Percentiles rank a stretch among this genome's conserved stretches.
phyloP scores from a whole-genome alignment of 2,113 vertebrate genomes.

The Lophius piscatorius region DNA sequence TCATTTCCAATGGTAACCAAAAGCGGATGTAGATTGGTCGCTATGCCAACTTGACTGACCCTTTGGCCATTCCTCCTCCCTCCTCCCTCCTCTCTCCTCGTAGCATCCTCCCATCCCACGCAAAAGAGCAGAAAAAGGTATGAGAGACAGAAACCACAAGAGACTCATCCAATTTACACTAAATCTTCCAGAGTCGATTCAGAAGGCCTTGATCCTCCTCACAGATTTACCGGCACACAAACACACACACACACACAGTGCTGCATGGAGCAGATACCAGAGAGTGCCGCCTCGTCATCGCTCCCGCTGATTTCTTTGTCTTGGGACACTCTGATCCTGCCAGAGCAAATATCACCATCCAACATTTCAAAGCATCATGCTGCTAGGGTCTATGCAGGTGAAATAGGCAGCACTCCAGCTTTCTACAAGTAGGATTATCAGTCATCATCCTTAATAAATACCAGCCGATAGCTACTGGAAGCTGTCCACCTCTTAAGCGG shows the following conservation, averaged over 20 bases:
- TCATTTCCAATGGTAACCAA: constrained; percentile 30
- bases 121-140: constrained; percentile 10
- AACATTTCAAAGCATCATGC: too few relatives aligned
- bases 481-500: neutral
- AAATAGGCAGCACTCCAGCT: neutral
- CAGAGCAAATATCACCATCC: constrained; percentile 2
- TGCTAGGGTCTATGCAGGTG: too few relatives aligned
- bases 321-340: neutral
- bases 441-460: constrained; percentile 7
- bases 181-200: constrained; percentile 12
- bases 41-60: constrained; percentile 57
- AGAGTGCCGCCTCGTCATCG: neutral
- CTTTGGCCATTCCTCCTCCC: constrained; percentile 26
- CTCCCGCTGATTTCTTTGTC: neutral
- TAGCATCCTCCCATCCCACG: constrained; percentile 23
- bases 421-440: neutral
- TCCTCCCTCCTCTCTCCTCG: neutral
- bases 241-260: constrained; percentile 3
- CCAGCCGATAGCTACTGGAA: neutral
- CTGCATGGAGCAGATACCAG: constrained; percentile 4
- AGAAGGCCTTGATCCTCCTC: constrained; percentile 4
- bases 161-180: constrained; percentile 28
- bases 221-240: neutral
- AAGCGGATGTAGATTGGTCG: constrained; percentile 48
- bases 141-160: constrained; percentile 1